Percentiles rank a stretch among this genome's conserved stretches.
Evolutionary conservation across 2,113 vertebrate species (phyloP).

Genomic region (Myxocyprinus asiaticus): DNA sequence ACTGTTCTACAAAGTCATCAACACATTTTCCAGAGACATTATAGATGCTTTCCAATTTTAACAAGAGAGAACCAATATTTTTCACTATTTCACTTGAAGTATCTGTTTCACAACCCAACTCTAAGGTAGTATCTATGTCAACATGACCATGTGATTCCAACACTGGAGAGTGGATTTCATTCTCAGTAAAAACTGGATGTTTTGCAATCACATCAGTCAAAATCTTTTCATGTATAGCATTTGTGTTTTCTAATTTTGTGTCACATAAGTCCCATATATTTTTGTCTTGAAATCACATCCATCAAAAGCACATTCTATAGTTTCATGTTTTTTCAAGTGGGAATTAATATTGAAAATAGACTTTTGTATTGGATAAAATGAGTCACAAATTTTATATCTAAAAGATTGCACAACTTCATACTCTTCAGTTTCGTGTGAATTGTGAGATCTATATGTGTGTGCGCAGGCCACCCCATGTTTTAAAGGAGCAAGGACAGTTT

Average conservation of each 20-base stretch:
- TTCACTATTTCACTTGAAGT: conserved; percentile 16
- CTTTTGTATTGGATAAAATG: no score
- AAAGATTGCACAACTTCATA: no score
- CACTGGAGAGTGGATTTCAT: conserved; percentile 9
- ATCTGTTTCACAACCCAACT: conserved; percentile 18
- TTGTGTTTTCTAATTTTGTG: conserved; percentile 26
- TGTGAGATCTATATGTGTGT: not conserved
- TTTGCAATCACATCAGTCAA: conserved; percentile 26
- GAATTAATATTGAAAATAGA: no score
- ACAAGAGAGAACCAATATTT: no score
- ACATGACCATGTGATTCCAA: conserved; percentile 30
- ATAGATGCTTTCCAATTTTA: not conserved
- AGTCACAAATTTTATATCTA: no score
- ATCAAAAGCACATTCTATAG: no score
- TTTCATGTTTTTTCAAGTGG: no score
- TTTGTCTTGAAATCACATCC: conserved; percentile 16
- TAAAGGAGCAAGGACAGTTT: no score
- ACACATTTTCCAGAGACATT: not conserved
- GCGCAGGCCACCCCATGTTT: no score
- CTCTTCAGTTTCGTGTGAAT: no score
- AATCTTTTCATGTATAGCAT: conserved; percentile 15
- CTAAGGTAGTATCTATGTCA: conserved; percentile 9
- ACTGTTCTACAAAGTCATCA: not conserved
- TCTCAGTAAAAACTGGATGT: conserved; percentile 4
- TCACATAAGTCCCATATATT: conserved; percentile 25